Base-by-base conservation (phyloP, 2,888 invertebrate species). In the Drosophila meridionalis region DNA sequence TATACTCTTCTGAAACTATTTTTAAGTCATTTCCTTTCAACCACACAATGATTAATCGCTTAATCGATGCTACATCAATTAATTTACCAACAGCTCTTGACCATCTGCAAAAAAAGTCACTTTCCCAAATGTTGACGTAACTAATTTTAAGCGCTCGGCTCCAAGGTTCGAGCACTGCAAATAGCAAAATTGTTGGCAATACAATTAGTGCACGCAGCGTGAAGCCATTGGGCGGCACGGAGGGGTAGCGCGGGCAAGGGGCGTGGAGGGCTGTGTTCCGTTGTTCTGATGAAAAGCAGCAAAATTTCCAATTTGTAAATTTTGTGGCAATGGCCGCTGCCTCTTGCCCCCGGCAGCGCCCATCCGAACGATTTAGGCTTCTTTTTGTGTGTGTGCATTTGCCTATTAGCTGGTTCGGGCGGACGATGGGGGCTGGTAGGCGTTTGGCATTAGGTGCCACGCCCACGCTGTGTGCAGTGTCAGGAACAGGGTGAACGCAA, bases 151-250 rank as follows among this genome's bases (percentile, higher is more conserved):
- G 68, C 75, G 48, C 64, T 40, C 48, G 43, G 40, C 68, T 62
- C 11, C 76, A 66, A 59, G 70, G 53, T 69, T 70, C 68, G 59
- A 67, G 57, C 61, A 71, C 53, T 48, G 56, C 67, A 79, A 83
- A 88, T 85, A 64, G 66, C 69, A 78, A 85, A 87, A 79, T 79
- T 80, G 76, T 82, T 85, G 50, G 61, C 69, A 30, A 66, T 72
- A 81, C 76, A 83, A 87, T 83, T 87, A 87, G 87, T 83, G 76
- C 72, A 89, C 66, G 58, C 80, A 64, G 72, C 69, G 69, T 73
- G 80, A 60, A 69, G 62, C 40, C 20, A 45, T 55, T 60, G 52
- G 43, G 30, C 12, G 8, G 9, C 2, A 7, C 7, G 28, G 28
- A 4, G 45, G 26, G 34, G 28, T 4, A 7, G n/a, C 28, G 38